Evolutionary conservation across 2,797 vertebrate species (phyloP).

Genomic region (Spinibarbus caldwelli): DNA sequence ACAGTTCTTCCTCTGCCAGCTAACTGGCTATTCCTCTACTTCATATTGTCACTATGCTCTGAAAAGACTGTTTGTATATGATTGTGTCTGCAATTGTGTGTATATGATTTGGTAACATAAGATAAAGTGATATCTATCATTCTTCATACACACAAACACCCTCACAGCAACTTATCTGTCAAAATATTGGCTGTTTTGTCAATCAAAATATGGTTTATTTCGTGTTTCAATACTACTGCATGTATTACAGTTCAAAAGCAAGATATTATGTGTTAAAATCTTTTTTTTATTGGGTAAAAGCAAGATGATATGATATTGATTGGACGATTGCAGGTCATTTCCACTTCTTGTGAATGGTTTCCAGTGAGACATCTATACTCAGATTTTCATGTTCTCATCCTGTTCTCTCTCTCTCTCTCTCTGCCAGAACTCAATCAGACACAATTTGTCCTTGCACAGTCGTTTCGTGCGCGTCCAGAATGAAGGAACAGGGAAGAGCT

Average conservation of each 20-base stretch:
- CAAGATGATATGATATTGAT: neutral
- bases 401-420: neutral
- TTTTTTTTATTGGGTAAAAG: neutral
- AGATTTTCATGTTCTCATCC: neutral
- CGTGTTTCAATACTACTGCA: neutral
- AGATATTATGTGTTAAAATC: neutral
- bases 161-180: neutral
- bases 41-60: neutral
- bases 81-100: neutral
- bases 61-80: neutral
- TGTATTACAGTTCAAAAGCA: neutral
- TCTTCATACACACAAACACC: neutral
- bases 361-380: neutral
- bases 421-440: conserved; percentile 94
- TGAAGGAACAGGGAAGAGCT: conserved; percentile 98
- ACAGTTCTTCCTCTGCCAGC: neutral
- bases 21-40: conserved; percentile 35
- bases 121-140: neutral
- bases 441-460: conserved; percentile 97
- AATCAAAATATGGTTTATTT: neutral
- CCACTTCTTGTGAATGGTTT: neutral
- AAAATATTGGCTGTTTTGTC: neutral
- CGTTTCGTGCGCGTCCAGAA: conserved; percentile 97
- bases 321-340: conserved; percentile 9
- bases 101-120: neutral